Base-by-base conservation (phyloP, 2,888 invertebrate species). In the Tetheella fluctuosa region DNA sequence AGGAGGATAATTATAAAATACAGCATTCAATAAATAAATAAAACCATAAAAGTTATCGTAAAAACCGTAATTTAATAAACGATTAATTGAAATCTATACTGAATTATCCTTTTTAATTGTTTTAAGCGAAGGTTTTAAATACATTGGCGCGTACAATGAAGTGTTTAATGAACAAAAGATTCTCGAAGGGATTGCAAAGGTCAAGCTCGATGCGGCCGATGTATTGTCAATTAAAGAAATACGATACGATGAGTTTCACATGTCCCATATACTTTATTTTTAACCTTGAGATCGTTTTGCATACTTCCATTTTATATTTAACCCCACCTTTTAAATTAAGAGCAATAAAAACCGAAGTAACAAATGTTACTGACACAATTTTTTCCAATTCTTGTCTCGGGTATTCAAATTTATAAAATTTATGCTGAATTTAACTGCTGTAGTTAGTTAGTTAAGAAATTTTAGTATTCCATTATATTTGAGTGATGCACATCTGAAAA, bases 161-260 rank as follows among this genome's bases (percentile, higher is more conserved):
- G 77, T 78, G 74, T 80, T 80, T 84, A 86, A 86, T 84, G 86
- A 85, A 81, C 79, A 79, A 79, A 80, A 75, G 70, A 68, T 30
- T 17, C 54, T 54, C 30, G 54, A 23, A 74, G 64, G 71, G 68
- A 77, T 79, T 72, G 64, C 78, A 81, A 84, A 85, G 84, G 84
- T 85, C 81, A 84, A 63, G 13, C 63, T 63, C 20, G 48, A 48
- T 48, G 20, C 48, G 10, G 20, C 64, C 65, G 63, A 63, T 73
- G 76, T 77, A 76, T 63, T 70, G 73, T 77, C 80, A 82, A 82
- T 82, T 82, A 82, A 81, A 80, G 77, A 78, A 71, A 74, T 75
- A 67, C 71, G 73, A 73, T 64, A 67, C 69, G 69, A 68, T 64
- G 57, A 58, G 65, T 64, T 17, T 30, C 17, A 54, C 30, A 54